phyloP scores from a whole-genome alignment of 2,113 vertebrate species.

The Cariama cristata region DNA sequence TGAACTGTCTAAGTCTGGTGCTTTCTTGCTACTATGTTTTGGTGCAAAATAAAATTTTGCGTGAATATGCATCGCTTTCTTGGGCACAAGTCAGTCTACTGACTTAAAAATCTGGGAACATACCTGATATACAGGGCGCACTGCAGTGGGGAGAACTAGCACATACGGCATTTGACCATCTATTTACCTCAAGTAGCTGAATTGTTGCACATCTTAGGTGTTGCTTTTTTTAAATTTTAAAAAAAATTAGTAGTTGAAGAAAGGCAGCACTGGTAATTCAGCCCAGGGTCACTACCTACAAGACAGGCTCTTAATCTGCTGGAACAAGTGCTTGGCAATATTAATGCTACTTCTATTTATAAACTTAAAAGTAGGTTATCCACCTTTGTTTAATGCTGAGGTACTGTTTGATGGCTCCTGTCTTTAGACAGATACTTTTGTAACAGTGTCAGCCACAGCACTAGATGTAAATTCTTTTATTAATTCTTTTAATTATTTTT shows the following conservation, averaged over 20 bases:
- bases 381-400: not conserved
- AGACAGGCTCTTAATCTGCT: not conserved
- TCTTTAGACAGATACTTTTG: not conserved
- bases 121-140: not conserved
- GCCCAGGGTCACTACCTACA: not conserved
- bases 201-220: not conserved
- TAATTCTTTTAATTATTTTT: not conserved
- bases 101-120: not conserved
- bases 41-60: not conserved
- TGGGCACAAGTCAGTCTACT: not conserved
- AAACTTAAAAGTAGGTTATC: not conserved
- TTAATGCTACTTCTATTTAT: not conserved
- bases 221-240: not conserved
- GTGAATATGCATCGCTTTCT: rapidly evolving
- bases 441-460: not conserved
- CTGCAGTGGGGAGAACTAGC: not conserved
- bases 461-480: not conserved
- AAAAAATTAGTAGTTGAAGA: not conserved
- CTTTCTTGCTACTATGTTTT: not conserved
- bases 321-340: not conserved
- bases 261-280: not conserved
- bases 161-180: not conserved
- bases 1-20: not conserved
- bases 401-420: not conserved
- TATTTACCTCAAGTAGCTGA: not conserved